These are phyloP conservation scores for Apotomis turbidana DNA, from an alignment of 2,888 invertebrate species.

Conservation along the genomic window DNA sequence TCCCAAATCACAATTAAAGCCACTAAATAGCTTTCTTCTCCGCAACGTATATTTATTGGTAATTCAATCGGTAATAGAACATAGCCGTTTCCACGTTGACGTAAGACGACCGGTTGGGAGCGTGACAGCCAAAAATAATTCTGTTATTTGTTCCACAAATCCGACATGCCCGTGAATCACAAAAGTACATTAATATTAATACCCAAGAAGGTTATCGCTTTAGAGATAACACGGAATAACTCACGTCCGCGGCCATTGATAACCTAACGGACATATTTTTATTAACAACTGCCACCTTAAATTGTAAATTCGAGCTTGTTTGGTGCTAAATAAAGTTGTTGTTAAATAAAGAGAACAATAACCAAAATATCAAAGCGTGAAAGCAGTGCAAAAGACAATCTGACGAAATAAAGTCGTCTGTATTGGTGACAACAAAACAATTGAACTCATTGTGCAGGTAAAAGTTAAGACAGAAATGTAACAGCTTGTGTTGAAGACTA, in stretches of 20 bases:
- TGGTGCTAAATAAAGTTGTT: background rate
- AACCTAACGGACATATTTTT: background rate
- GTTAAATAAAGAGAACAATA: background rate
- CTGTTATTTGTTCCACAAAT: constrained; percentile 49
- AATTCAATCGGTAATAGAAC: constrained; percentile 20
- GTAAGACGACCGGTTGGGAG: constrained; percentile 40
- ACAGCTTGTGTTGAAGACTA: background rate
- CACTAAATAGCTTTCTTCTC: constrained; percentile 20
- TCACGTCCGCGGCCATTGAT: constrained; percentile 1
- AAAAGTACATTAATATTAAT: constrained; percentile 39
- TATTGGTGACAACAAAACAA: background rate
- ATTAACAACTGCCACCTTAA: background rate
- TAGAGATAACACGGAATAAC: constrained; percentile 18
- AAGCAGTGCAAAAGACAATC: background rate
- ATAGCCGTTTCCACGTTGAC: constrained; percentile 26
- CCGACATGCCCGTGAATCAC: constrained; percentile 40
- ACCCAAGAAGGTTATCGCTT: constrained; percentile 33
- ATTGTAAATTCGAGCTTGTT: background rate
- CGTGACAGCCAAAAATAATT: constrained; percentile 46
- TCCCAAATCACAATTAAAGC: constrained; percentile 8
- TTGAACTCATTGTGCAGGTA: background rate
- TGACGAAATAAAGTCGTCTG: background rate
- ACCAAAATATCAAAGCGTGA: background rate
- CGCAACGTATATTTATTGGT: constrained; percentile 29
- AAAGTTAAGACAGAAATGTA: background rate